A percentile compares a stretch with the other conserved stretches of the same genome.
phyloP scores from a whole-genome alignment of 2,888 invertebrate species.

The Rhingia rostrata region DNA sequence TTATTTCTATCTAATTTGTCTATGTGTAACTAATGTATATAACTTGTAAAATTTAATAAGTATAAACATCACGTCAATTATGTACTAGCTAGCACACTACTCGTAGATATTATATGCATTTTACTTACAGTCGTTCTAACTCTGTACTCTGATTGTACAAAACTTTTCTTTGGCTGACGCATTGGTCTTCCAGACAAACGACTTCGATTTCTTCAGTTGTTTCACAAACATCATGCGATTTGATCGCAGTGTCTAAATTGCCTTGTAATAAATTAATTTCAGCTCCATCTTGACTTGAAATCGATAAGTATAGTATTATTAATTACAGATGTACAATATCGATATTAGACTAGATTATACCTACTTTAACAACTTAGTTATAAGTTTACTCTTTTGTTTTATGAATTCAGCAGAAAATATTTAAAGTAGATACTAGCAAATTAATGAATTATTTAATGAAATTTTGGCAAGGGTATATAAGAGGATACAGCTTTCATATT shows the following conservation, averaged over 20 bases:
- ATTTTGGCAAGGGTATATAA: too few relatives aligned
- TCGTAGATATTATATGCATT: neutral
- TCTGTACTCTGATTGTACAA: conserved; percentile 75
- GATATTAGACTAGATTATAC: neutral
- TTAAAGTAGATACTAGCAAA: neutral
- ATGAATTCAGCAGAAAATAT: neutral
- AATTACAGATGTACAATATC: neutral
- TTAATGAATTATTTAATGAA: too few relatives aligned
- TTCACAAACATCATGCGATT: conserved; percentile 22
- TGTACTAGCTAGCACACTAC: conserved; percentile 30
- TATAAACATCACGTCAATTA: conserved; percentile 3
- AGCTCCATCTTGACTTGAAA: conserved; percentile 57
- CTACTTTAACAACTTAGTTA: conserved; percentile 35
- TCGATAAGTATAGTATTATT: conserved; percentile 19
- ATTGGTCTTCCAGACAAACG: conserved; percentile 68
- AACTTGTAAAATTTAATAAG: neutral
- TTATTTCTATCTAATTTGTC: too few relatives aligned
- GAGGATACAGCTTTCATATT: too few relatives aligned
- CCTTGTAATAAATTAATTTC: conserved; percentile 44
- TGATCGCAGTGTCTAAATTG: conserved; percentile 5
- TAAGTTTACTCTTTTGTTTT: neutral
- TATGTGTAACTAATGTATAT: neutral
- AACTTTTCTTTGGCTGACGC: conserved; percentile 44
- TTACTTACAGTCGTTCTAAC: conserved; percentile 77
- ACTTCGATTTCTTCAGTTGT: conserved; percentile 54